A percentile compares a stretch with the other conserved stretches of the same genome.
phyloP scores from a whole-genome alignment of 2,113 vertebrate species.

The Rhinolophus ferrumequinum region DNA sequence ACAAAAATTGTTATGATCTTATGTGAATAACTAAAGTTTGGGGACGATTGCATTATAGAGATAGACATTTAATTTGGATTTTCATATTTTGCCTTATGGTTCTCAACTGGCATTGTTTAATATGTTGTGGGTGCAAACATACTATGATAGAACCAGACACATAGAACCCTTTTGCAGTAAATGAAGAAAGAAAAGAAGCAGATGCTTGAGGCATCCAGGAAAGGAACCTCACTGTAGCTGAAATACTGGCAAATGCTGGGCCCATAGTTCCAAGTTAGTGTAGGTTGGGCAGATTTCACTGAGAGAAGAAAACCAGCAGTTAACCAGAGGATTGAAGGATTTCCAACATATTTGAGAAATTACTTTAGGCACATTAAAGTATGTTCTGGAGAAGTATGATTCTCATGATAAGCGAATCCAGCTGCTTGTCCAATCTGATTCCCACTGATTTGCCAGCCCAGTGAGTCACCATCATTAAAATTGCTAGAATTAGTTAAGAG shows the following conservation, averaged over 20 bases:
- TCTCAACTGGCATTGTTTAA: slow-evolving; percentile 60
- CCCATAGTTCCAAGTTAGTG: neutral
- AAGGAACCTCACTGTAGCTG: neutral
- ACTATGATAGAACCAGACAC: slow-evolving; percentile 48
- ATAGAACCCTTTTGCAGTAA: slow-evolving; percentile 52
- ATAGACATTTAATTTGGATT: slow-evolving; percentile 33
- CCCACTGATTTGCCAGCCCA: neutral
- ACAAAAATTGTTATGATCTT: neutral
- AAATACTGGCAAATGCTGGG: neutral
- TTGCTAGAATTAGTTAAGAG: neutral
- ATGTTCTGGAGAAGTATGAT: neutral
- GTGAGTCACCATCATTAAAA: neutral
- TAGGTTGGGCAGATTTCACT: neutral
- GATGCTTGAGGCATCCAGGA: slow-evolving; percentile 21
- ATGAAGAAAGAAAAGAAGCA: slow-evolving; percentile 14
- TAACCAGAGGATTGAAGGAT: neutral
- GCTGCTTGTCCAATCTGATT: neutral
- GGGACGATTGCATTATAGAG: neutral
- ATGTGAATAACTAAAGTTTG: neutral
- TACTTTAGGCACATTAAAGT: slow-evolving; percentile 7
- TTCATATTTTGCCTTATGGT: slow-evolving; percentile 26
- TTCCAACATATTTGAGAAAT: neutral
- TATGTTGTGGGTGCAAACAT: slow-evolving; percentile 43
- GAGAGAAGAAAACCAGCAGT: neutral
- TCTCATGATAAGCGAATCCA: neutral